A percentile compares a stretch with the other conserved stretches of the same genome.
Conservation (phyloP, 2,797 vertebrate species). For the Sandelia bainsii region DNA sequence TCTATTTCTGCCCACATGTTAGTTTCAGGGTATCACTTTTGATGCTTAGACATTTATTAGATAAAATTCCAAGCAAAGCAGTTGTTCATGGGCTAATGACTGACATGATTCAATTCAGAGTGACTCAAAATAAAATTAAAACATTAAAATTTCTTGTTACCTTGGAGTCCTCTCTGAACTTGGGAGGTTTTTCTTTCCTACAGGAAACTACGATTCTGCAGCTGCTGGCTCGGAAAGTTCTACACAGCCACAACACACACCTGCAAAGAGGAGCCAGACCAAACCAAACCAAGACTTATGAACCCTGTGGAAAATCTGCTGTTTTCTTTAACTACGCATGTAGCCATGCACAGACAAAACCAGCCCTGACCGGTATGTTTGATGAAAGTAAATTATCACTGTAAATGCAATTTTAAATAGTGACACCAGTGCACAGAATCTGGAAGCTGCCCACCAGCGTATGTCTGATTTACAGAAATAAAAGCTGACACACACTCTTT, state of each 20-base stretch:
- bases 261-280: conserved; percentile 36
- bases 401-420: not conserved
- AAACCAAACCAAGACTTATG: not conserved
- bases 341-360: not conserved
- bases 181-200: not conserved
- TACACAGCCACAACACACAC: conserved; percentile 37
- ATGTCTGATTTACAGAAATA: not conserved
- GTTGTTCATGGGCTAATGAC: not conserved
- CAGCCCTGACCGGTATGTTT: not conserved
- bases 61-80: not conserved
- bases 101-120: not conserved
- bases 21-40: not conserved
- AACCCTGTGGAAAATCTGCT: conserved; percentile 9
- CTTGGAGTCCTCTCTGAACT: conserved; percentile 1
- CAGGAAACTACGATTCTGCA: conserved; percentile 37
- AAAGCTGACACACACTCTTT: not conserved
- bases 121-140: not conserved
- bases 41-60: not conserved
- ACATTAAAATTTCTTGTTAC: conserved; percentile 8
- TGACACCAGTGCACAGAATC: not conserved
- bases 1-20: not conserved
- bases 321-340: not conserved
- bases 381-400: not conserved
- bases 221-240: conserved; percentile 47
- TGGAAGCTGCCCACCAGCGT: not conserved